phyloP scores from a whole-genome alignment of 2,888 invertebrate genomes.

The Tryphoninae sp. region DNA sequence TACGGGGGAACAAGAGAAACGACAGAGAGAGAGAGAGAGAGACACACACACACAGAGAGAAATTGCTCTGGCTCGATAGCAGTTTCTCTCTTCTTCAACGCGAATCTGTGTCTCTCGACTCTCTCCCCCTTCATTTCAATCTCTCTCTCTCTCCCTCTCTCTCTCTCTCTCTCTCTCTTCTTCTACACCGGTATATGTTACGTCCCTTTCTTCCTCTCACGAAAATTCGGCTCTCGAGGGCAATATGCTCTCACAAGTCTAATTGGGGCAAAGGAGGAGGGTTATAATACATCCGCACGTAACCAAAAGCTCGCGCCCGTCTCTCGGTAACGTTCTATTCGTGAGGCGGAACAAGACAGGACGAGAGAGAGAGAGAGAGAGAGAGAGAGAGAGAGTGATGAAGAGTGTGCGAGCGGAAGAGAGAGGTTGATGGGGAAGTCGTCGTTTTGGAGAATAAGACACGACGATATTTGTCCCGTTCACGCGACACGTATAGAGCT shows the following conservation, averaged over 20 bases:
- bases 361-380: not conserved
- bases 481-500: not conserved
- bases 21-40: not conserved
- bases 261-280: not conserved
- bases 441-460: not conserved
- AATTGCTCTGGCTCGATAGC: not conserved
- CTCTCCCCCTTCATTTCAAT: not conserved
- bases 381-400: too few species aligned
- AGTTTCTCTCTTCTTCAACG: not conserved
- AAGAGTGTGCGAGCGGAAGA: too few species aligned
- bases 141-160: not conserved
- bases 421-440: not conserved
- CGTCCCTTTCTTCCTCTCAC: not conserved
- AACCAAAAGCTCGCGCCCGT: slow-evolving; percentile 6
- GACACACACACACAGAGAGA: not conserved
- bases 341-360: not conserved
- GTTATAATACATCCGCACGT: slow-evolving; percentile 23
- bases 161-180: not conserved
- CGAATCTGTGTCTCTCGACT: not conserved
- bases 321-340: slow-evolving; percentile 10
- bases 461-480: not conserved
- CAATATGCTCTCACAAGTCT: slow-evolving; percentile 20
- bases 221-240: slow-evolving; percentile 21
- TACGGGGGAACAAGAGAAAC: not conserved
- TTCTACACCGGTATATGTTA: not conserved